Conservation (phyloP, 2,888 invertebrate genomes). For the Hemistola chrysoprasaria region DNA sequence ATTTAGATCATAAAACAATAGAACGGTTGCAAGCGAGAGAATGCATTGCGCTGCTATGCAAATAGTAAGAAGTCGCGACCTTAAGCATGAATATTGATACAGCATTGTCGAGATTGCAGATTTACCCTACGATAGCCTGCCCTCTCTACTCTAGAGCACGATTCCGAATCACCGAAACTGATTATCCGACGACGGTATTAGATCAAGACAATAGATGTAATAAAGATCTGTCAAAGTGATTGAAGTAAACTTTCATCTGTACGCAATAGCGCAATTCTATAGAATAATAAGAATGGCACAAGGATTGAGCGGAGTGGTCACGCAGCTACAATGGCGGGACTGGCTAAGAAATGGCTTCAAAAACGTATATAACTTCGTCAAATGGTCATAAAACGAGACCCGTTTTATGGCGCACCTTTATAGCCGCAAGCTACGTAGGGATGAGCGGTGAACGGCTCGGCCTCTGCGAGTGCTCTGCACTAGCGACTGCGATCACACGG, state of each 20-base stretch:
- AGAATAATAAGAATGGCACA: conserved; percentile 57
- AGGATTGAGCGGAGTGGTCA: conserved; percentile 55
- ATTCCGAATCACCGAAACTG: conserved; percentile 59
- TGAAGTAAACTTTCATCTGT: conserved; percentile 44
- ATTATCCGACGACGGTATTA: conserved; percentile 57
- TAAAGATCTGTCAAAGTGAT: conserved; percentile 38
- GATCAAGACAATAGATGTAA: conserved; percentile 44
- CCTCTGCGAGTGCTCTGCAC: conserved; percentile 32
- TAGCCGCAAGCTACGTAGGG: conserved; percentile 69
- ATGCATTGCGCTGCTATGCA: conserved; percentile 79
- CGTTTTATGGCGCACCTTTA: conserved; percentile 78
- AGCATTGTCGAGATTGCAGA: conserved; percentile 77
- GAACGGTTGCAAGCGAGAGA: conserved; percentile 74
- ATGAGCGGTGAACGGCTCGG: conserved; percentile 60
- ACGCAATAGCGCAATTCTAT: conserved; percentile 47
- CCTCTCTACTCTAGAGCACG: conserved; percentile 68
- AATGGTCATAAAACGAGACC: conserved; percentile 77
- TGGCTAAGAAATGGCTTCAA: conserved; percentile 71
- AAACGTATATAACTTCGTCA: conserved; percentile 78
- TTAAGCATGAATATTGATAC: conserved; percentile 80
- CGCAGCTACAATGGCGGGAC: conserved; percentile 66
- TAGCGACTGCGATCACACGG: conserved; percentile 37
- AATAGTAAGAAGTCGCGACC: conserved; percentile 77
- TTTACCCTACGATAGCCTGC: conserved; percentile 63
- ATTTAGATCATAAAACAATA: conserved; percentile 82